Evolutionary conservation across 92 coral and sea anemone species (phyloP), one percentile per base, ranked within the genome.

Genomic region (Umimayanthus chanpuru): DNA sequence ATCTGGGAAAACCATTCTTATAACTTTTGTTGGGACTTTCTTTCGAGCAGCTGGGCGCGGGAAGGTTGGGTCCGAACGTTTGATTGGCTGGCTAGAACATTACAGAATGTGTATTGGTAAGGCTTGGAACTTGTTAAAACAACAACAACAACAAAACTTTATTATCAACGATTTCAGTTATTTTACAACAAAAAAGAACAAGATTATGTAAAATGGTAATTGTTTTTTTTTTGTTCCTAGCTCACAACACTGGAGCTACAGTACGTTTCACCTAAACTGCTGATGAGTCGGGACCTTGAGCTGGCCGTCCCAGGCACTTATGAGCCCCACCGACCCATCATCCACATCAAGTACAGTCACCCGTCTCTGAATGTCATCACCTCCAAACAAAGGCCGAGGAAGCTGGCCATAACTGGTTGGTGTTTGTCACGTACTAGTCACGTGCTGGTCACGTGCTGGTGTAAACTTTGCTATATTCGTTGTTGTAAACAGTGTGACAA

Each of bases 301-400:
- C 89, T 97, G n/a, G 99, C 99, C 39, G 99, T 97, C 10, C 99
- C 99, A 32, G 99, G 99, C 25, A 97, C 98, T 6, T 97, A 97
- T 50, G 99, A 97, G 73, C 99, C 99, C 4, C 99, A 97, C 88
- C 92, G 96, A 64, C 97, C 97, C 12, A 96, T 95, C 25, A 97
- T 93, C n/a, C 99, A 95, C 90, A 97, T 97, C 72, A 89, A 98
- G 53, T 93, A 94, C 85, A 98, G 93, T 61, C 99, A 97, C 77
- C 85, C 99, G 3, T 97, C 99, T 1, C 97, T 97, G 23, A 97
- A 97, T 76, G 36, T 32, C 36, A 32, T 32, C 36, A 32, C 36
- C 36, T 97, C 99, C 30, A 97, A 97, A 86, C 99, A 97, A 88
- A 90, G 99, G 64, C 99, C 99, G 11, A 89, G 99, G 77, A 97